Conservation (phyloP, 2,888 invertebrate genomes). For the Bursaphelenchus okinawaensis region DNA sequence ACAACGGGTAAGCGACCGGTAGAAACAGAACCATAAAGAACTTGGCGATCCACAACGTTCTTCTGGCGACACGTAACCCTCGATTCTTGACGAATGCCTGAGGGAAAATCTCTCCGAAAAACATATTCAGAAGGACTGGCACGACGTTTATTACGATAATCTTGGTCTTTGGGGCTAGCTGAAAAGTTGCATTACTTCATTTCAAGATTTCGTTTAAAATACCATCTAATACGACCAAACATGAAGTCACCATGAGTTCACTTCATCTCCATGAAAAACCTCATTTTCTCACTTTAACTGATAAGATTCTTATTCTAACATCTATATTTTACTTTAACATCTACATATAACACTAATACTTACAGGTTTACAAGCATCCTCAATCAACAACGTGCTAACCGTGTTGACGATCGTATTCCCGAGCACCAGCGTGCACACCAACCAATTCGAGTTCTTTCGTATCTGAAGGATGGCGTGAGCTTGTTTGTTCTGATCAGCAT, state of each 20-base stretch:
- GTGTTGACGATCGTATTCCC: conserved; percentile 19
- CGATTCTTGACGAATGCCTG: conserved; percentile 15
- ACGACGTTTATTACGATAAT: conserved; percentile 14
- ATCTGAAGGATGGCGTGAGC: conserved; percentile 10
- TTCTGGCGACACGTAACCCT: conserved; percentile 7
- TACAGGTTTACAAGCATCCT: not conserved
- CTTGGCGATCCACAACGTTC: conserved; percentile 7
- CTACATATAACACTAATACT: too few relatives aligned
- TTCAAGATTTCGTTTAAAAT: too few relatives aligned
- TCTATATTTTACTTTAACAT: too few relatives aligned
- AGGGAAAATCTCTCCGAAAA: conserved; percentile 18
- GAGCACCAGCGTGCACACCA: conserved; percentile 18
- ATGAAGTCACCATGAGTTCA: too few relatives aligned
- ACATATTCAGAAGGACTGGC: conserved; percentile 15
- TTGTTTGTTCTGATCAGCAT: not conserved
- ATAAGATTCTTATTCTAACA: too few relatives aligned
- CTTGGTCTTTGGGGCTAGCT: not conserved
- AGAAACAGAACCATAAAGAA: conserved; percentile 16
- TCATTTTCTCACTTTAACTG: too few relatives aligned
- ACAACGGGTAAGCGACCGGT: conserved; percentile 11
- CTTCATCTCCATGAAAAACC: too few relatives aligned
- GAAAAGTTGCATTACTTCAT: too few relatives aligned
- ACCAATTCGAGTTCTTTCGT: conserved; percentile 14
- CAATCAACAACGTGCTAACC: conserved; percentile 10
- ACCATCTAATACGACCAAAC: too few relatives aligned